Conservation (phyloP, 2,113 vertebrate species). For the Daubentonia madagascariensis region DNA sequence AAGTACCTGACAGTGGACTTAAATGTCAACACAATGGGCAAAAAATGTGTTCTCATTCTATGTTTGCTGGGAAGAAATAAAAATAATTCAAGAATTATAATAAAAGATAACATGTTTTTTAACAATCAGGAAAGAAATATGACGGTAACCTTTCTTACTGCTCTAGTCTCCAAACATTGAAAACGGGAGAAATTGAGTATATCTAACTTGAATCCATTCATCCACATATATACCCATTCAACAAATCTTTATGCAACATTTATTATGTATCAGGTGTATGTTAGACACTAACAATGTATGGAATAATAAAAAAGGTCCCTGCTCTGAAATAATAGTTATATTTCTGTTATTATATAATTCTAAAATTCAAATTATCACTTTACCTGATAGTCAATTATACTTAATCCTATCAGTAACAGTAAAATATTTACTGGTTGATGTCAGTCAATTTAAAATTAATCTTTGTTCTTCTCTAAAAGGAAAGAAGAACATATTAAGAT, state of each 20-base stretch:
- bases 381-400: background rate
- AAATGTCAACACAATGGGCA: background rate
- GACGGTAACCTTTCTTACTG: background rate
- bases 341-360: background rate
- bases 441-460: background rate
- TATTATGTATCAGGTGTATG: background rate
- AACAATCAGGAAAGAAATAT: background rate
- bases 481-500: background rate
- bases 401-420: background rate
- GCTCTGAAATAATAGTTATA: background rate
- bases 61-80: background rate
- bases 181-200: background rate
- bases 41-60: background rate
- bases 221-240: background rate
- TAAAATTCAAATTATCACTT: background rate
- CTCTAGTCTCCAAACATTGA: background rate
- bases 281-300: background rate
- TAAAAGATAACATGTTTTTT: background rate
- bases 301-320: background rate
- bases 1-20: background rate
- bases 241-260: background rate
- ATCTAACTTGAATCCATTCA: background rate
- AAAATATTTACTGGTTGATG: background rate
- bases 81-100: background rate
- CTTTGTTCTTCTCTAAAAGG: background rate